A percentile compares a stretch with the other conserved stretches of the same genome.
phyloP scores from a whole-genome alignment of 2,113 vertebrate species.

The Myiopsitta monachus region DNA sequence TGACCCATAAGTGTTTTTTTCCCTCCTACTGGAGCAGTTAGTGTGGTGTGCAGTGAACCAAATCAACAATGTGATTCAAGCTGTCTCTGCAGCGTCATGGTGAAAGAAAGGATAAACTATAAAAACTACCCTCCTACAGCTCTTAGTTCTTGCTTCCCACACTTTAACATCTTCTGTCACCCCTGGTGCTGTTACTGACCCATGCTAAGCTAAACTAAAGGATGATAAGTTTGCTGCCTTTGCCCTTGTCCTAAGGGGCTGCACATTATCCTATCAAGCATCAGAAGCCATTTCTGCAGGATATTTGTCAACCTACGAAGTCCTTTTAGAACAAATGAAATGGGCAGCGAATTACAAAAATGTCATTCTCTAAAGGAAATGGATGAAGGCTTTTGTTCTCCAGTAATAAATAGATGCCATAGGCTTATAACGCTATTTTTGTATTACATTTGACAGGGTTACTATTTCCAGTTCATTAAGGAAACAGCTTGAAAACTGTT shows the following conservation, averaged over 20 bases:
- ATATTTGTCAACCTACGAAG: slow-evolving; percentile 85
- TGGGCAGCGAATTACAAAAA: slow-evolving; percentile 85
- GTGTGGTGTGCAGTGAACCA: slow-evolving; percentile 83
- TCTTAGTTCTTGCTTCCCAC: slow-evolving; percentile 83
- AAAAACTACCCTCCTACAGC: slow-evolving; percentile 83
- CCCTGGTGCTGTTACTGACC: slow-evolving; percentile 86
- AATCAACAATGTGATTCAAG: slow-evolving; percentile 83
- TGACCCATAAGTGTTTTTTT: slow-evolving; percentile 75
- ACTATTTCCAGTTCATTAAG: slow-evolving; percentile 83
- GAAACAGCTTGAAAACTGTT: slow-evolving; percentile 79
- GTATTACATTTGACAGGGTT: slow-evolving; percentile 83
- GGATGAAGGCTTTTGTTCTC: slow-evolving; percentile 84
- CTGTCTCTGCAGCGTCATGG: slow-evolving; percentile 80
- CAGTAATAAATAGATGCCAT: slow-evolving; percentile 82
- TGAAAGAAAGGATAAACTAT: slow-evolving; percentile 83
- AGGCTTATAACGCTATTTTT: slow-evolving; percentile 83
- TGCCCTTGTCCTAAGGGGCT: slow-evolving; percentile 86
- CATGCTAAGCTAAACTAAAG: slow-evolving; percentile 87
- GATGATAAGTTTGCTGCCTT: slow-evolving; percentile 89
- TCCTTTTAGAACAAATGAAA: slow-evolving; percentile 86
- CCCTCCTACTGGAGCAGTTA: slow-evolving; percentile 78
- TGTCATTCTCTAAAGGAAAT: slow-evolving; percentile 85
- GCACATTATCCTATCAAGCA: slow-evolving; percentile 87
- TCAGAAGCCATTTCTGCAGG: slow-evolving; percentile 83
- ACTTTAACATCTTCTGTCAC: slow-evolving; percentile 85